A percentile compares a stretch with the other conserved stretches of the same genome.
Conservation (phyloP, 2,113 vertebrate genomes). For the Nansenia antarctica region DNA sequence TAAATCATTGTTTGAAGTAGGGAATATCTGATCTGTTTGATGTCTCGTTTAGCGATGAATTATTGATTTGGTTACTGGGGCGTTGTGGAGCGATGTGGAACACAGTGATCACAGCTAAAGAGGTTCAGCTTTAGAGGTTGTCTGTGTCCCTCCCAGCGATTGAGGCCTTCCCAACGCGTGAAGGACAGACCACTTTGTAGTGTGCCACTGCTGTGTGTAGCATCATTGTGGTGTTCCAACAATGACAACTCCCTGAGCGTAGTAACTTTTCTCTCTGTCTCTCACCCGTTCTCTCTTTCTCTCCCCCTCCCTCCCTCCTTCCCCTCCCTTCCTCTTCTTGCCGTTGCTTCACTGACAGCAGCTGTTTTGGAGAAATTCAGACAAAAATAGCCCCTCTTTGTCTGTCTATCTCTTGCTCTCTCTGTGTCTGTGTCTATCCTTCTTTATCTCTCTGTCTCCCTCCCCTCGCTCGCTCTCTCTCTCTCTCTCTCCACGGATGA, state of each 20-base stretch:
- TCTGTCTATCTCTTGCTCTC: background rate
- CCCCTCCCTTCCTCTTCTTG: background rate
- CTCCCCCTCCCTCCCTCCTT: background rate
- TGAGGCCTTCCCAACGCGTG: slow-evolving; percentile 29
- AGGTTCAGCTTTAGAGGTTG: slow-evolving; percentile 56
- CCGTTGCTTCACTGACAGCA: slow-evolving; percentile 42
- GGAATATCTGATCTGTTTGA: background rate
- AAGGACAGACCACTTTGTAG: background rate
- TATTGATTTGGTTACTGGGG: background rate
- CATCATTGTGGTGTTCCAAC: background rate
- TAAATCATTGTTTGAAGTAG: background rate
- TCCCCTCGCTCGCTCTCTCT: slow-evolving; percentile 9
- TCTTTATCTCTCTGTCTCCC: background rate
- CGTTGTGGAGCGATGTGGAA: slow-evolving; percentile 30
- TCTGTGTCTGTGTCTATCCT: too few species aligned
- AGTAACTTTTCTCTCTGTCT: background rate
- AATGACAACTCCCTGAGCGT: background rate
- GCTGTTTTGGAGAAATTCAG: slow-evolving; percentile 65
- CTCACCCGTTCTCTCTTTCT: too few species aligned
- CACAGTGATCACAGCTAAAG: slow-evolving; percentile 51
- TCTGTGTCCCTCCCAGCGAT: slow-evolving; percentile 32
- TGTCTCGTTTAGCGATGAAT: slow-evolving; percentile 24
- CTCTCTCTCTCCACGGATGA: slow-evolving; percentile 26
- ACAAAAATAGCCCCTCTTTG: slow-evolving; percentile 62
- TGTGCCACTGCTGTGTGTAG: background rate